Evolutionary conservation across 2,888 invertebrate genomes (phyloP).

Genomic region (Drosophila nigricruria): DNA sequence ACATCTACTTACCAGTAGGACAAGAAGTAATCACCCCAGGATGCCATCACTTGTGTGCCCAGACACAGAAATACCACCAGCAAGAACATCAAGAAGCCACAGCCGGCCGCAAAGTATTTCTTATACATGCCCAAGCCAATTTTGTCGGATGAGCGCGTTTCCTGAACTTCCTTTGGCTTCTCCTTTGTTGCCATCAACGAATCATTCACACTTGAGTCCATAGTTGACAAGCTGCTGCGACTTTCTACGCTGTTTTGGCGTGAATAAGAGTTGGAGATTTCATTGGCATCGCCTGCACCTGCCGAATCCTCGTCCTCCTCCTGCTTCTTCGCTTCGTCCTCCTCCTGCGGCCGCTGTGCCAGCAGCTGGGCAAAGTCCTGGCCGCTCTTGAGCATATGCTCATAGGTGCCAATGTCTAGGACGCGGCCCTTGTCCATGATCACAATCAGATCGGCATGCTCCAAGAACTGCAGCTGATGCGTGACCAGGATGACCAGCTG

Average conservation of each 20-base stretch:
- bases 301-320: constrained; percentile 23
- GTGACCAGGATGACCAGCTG: constrained; percentile 92
- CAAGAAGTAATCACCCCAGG: constrained; percentile 92
- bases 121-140: constrained; percentile 88
- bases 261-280: constrained; percentile 32
- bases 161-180: constrained; percentile 85
- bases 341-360: constrained; percentile 85
- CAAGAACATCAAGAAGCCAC: constrained; percentile 87
- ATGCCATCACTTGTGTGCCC: constrained; percentile 89
- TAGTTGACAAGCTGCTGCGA: constrained; percentile 83
- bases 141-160: constrained; percentile 88
- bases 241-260: constrained; percentile 77
- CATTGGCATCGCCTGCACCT: constrained; percentile 17
- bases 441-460: constrained; percentile 87
- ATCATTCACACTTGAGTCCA: constrained; percentile 85
- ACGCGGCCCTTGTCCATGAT: constrained; percentile 84
- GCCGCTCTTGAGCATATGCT: constrained; percentile 90
- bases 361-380: constrained; percentile 92
- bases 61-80: constrained; percentile 88
- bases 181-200: constrained; percentile 47
- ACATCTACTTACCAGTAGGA: constrained; percentile 88
- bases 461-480: constrained; percentile 93
- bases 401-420: constrained; percentile 88
- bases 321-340: constrained; percentile 27
- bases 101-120: constrained; percentile 90